Conservation (phyloP, 2,888 invertebrate species). For the Drosophila sordidula region DNA sequence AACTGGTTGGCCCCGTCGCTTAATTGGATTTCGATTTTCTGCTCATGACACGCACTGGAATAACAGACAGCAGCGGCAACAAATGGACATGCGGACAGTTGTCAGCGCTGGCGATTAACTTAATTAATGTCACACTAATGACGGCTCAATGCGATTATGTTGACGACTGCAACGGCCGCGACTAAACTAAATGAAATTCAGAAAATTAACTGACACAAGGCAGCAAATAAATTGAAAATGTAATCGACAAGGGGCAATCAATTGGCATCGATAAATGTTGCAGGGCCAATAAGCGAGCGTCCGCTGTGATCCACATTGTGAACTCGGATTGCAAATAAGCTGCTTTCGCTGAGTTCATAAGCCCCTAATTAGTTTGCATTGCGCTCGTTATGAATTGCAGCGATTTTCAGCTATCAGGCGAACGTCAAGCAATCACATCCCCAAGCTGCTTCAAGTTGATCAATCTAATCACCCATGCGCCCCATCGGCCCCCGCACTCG, state of each 20-base stretch:
- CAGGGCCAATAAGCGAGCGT: conserved; percentile 50
- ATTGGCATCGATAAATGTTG: conserved; percentile 46
- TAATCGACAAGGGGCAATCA: conserved; percentile 56
- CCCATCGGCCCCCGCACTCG: neutral
- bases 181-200: conserved; percentile 54
- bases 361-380: conserved; percentile 71
- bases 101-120: conserved; percentile 69
- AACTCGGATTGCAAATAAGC: conserved; percentile 41
- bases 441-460: conserved; percentile 25
- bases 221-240: conserved; percentile 63
- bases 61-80: conserved; percentile 20
- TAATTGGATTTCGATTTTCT: conserved; percentile 79
- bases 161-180: conserved; percentile 55
- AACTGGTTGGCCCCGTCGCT: conserved; percentile 35
- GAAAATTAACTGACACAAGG: conserved; percentile 58
- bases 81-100: conserved; percentile 23
- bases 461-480: conserved; percentile 19
- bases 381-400: conserved; percentile 55
- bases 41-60: conserved; percentile 61
- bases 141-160: conserved; percentile 79
- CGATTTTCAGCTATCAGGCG: conserved; percentile 24
- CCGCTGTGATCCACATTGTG: conserved; percentile 5
- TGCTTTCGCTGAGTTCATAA: conserved; percentile 42
- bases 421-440: conserved; percentile 28
- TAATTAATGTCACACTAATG: conserved; percentile 82